A percentile compares a stretch with the other conserved stretches of the same genome.
Conservation (phyloP, 2,113 vertebrate species). For the Channa maculata region DNA sequence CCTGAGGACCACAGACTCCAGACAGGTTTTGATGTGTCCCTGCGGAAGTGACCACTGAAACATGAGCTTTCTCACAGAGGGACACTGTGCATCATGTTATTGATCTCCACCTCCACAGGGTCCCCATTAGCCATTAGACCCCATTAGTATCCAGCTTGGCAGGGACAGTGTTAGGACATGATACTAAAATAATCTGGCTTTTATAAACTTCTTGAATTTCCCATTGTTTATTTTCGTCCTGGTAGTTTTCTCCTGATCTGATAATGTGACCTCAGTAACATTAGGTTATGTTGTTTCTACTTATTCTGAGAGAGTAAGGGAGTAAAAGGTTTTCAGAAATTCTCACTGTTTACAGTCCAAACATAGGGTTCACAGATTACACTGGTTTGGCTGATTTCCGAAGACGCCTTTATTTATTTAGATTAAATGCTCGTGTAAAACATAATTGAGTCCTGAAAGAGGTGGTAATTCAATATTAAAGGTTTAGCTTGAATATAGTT, state of each 20-base stretch:
- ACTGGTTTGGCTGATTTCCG: neutral
- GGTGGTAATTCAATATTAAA: neutral
- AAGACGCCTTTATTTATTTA: neutral
- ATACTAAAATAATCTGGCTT: conserved; percentile 28
- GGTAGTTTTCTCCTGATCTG: conserved; percentile 24
- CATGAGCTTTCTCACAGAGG: conserved; percentile 33
- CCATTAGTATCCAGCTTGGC: conserved; percentile 39
- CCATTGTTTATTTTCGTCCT: conserved; percentile 1
- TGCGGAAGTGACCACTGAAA: conserved; percentile 28
- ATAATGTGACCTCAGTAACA: neutral
- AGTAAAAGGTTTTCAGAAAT: neutral
- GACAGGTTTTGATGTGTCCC: conserved; percentile 32
- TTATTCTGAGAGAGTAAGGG: conserved; percentile 6
- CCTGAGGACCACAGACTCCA: conserved; percentile 11
- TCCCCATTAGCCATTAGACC: conserved; percentile 54
- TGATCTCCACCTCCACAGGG: conserved; percentile 54
- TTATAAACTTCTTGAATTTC: conserved; percentile 14
- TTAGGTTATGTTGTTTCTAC: neutral
- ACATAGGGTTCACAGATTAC: neutral
- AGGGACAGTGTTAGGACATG: neutral
- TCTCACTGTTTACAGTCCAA: neutral
- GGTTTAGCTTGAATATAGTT: no score
- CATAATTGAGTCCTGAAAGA: neutral
- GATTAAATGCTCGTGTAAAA: neutral
- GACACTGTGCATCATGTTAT: conserved; percentile 32